Evolutionary conservation across 2,797 vertebrate species (phyloP).

Genomic region (Coregonus suidteri): DNA sequence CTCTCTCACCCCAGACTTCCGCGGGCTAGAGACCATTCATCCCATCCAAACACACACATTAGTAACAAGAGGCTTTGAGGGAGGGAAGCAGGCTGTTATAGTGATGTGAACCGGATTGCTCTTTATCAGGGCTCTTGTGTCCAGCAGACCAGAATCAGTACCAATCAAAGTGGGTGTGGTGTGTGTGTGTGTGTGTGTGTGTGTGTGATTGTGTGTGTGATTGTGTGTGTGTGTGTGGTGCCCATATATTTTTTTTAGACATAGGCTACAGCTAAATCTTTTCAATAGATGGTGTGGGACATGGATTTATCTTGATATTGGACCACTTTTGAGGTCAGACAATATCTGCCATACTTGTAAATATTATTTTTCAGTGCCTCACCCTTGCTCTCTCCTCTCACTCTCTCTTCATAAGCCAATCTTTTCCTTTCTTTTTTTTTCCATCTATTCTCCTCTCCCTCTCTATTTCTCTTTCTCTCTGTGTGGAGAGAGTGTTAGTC

Average conservation of each 20-base stretch:
- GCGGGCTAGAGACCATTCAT: background rate
- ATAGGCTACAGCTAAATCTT: too few species aligned
- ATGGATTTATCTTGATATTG: background rate
- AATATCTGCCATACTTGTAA: background rate
- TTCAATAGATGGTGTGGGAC: too few species aligned
- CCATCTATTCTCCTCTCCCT: background rate
- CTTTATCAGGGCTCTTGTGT: conserved; percentile 1
- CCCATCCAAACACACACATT: background rate
- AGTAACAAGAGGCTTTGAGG: background rate
- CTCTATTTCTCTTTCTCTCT: background rate
- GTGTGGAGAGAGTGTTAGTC: conserved; percentile 45
- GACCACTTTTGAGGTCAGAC: background rate
- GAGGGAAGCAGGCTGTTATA: background rate
- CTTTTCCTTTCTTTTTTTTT: background rate
- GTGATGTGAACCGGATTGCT: conserved; percentile 12
- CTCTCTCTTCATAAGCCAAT: background rate
- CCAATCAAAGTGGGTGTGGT: background rate
- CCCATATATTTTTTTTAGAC: too few species aligned
- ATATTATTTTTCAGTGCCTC: conserved; percentile 11
- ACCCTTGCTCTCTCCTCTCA: conserved; percentile 11
- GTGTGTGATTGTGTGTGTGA: too few species aligned
- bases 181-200: too few species aligned
- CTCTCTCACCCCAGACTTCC: background rate
- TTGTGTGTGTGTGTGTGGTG: too few species aligned
- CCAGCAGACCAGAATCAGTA: background rate